Evolutionary conservation across 2,888 invertebrate species (phyloP).

Genomic region (Nudaria mundana): DNA sequence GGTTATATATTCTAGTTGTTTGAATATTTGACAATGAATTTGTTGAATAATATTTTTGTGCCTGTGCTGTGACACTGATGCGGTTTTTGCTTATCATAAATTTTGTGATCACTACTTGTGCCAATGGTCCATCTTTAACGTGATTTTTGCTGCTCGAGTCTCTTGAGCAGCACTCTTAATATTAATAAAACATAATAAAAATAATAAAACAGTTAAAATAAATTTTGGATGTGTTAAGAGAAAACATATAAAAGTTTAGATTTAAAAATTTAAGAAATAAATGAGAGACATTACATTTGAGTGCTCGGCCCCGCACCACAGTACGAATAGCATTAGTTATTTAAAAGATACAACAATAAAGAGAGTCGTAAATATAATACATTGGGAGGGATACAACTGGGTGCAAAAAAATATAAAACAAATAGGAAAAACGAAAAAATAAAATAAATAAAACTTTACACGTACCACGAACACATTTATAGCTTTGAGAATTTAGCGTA

Average conservation of each 20-base stretch:
- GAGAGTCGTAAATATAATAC: slow-evolving; percentile 26
- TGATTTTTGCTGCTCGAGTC: slow-evolving; percentile 44
- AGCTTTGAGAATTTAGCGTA: slow-evolving; percentile 67
- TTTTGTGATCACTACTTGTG: slow-evolving; percentile 57
- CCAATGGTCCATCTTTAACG: slow-evolving; percentile 55
- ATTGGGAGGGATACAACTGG: slow-evolving; percentile 30
- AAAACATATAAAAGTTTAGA: slow-evolving; percentile 4
- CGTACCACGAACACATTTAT: slow-evolving; percentile 57
- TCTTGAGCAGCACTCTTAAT: slow-evolving; percentile 20
- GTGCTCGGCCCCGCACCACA: slow-evolving; percentile 59
- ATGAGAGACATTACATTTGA: slow-evolving; percentile 13
- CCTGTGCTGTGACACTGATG: slow-evolving; percentile 47
- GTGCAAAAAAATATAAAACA: slow-evolving; percentile 34
- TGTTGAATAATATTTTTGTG: slow-evolving; percentile 22
- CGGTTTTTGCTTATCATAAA: slow-evolving; percentile 41
- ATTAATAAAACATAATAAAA: slow-evolving; percentile 25
- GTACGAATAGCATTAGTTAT: slow-evolving; percentile 19
- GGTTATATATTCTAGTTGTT: too few relatives aligned
- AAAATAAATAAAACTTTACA: slow-evolving; percentile 34
- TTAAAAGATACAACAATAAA: slow-evolving; percentile 17
- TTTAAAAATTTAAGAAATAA: slow-evolving; percentile 10
- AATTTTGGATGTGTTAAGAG: slow-evolving; percentile 14
- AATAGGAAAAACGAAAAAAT: slow-evolving; percentile 29
- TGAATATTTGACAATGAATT: slow-evolving; percentile 16
- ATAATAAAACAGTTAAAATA: slow-evolving; percentile 20